These are phyloP conservation scores for Asobara japonica DNA, from an alignment of 1,140 invertebrate genomes.

Conservation along the genomic window DNA sequence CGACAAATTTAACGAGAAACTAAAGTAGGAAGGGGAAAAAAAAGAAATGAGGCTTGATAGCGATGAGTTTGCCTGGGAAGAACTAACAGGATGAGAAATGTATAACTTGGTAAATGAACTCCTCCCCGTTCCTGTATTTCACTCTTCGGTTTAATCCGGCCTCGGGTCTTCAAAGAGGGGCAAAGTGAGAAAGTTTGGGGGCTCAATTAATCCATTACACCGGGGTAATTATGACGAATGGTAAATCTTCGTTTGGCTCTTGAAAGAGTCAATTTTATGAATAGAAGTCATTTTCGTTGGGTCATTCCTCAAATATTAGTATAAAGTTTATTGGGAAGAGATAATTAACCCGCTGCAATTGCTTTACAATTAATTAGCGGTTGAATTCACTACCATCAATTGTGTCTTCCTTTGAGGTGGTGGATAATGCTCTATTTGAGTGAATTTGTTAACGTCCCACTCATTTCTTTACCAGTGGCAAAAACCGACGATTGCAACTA, in stretches of 20 bases:
- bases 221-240: not conserved
- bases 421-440: too few relatives aligned
- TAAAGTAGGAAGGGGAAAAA: not conserved
- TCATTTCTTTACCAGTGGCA: too few relatives aligned
- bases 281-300: not conserved
- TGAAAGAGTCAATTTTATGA: too few relatives aligned
- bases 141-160: not conserved
- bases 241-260: not conserved
- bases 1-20: slow-evolving; percentile 20
- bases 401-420: too few relatives aligned
- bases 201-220: not conserved
- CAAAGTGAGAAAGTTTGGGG: not conserved
- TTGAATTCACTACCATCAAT: too few relatives aligned
- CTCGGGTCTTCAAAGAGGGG: not conserved
- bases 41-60: slow-evolving; percentile 12
- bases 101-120: slow-evolving; percentile 1
- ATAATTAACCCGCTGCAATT: too few relatives aligned
- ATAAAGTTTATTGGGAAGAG: too few relatives aligned
- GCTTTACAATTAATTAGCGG: too few relatives aligned
- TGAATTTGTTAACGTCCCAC: too few relatives aligned
- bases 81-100: slow-evolving; percentile 27
- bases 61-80: slow-evolving; percentile 3
- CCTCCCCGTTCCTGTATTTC: not conserved
- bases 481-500: too few relatives aligned
- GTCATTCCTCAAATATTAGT: too few relatives aligned